A percentile compares a stretch with the other conserved stretches of the same genome.
phyloP scores from a whole-genome alignment of 2,797 vertebrate species.

The Acipenser ruthenus region DNA sequence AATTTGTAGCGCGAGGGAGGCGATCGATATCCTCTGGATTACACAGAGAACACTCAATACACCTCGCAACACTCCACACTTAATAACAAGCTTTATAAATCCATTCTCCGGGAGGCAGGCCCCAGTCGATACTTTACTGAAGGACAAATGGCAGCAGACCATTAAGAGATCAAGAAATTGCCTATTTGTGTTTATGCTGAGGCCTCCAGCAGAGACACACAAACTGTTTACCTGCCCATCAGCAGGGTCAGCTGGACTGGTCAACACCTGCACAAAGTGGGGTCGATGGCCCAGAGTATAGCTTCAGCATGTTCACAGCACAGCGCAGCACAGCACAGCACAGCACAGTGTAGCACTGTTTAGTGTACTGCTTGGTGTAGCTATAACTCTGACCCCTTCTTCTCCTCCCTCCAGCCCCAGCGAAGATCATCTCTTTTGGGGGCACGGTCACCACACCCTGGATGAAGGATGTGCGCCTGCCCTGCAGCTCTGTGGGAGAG shows the following conservation, averaged over 20 bases:
- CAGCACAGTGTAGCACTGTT: no score
- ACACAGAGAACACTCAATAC: constrained; percentile 17
- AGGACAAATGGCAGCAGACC: constrained; percentile 37
- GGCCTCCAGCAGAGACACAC: background rate
- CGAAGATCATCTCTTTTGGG: constrained; percentile 93
- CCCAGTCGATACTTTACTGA: constrained; percentile 55
- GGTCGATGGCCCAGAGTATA: no score
- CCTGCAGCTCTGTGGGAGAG: constrained; percentile 90
- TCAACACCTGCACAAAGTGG: no score
- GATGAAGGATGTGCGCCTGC: constrained; percentile 95
- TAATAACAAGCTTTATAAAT: constrained; percentile 48
- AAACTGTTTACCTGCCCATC: no score
- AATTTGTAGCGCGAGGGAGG: constrained; percentile 22
- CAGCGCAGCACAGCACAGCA: no score
- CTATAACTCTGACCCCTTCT: constrained; percentile 8
- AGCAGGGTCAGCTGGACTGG: no score
- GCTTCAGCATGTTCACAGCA: no score
- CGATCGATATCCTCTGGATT: constrained; percentile 29
- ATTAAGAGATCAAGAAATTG: constrained; percentile 42
- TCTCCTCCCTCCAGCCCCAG: constrained; percentile 63
- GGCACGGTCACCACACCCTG: constrained; percentile 92
- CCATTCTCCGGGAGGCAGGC: constrained; percentile 45
- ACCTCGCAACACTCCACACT: constrained; percentile 20
- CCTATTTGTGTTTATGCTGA: background rate
- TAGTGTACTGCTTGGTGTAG: background rate